phyloP scores from a whole-genome alignment of 2,797 vertebrate genomes.

The Sebastes vulpes region DNA sequence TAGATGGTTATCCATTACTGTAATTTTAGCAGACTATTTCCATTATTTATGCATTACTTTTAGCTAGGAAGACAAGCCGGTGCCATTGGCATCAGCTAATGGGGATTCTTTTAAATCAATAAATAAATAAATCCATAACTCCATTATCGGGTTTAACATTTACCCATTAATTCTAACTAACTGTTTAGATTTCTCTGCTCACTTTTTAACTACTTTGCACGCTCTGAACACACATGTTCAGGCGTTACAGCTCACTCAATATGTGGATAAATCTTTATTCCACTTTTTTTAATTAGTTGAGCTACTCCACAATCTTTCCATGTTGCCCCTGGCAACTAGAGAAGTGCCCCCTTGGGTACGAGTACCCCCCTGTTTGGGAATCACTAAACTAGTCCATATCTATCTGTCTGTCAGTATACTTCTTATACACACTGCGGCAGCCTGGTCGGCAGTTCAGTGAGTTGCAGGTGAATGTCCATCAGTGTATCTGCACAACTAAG shows the following conservation, averaged over 20 bases:
- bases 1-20: background rate
- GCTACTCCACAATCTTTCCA: background rate
- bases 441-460: background rate
- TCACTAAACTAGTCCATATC: background rate
- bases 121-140: background rate
- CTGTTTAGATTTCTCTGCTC: background rate
- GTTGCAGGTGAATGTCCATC: constrained; percentile 5
- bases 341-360: background rate
- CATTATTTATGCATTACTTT: background rate
- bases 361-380: background rate
- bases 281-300: background rate
- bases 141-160: background rate
- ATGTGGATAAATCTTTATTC: background rate
- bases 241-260: background rate
- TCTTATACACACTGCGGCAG: background rate
- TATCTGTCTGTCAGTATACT: background rate
- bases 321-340: background rate
- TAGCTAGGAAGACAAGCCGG: background rate
- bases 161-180: background rate
- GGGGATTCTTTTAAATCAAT: too few relatives aligned
- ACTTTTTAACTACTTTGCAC: background rate
- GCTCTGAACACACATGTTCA: background rate
- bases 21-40: background rate
- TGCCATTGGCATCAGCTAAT: too few relatives aligned
- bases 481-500: constrained; percentile 3